Evolutionary conservation across 2,888 invertebrate genomes (phyloP).

Genomic region (Nowickia ferox): DNA sequence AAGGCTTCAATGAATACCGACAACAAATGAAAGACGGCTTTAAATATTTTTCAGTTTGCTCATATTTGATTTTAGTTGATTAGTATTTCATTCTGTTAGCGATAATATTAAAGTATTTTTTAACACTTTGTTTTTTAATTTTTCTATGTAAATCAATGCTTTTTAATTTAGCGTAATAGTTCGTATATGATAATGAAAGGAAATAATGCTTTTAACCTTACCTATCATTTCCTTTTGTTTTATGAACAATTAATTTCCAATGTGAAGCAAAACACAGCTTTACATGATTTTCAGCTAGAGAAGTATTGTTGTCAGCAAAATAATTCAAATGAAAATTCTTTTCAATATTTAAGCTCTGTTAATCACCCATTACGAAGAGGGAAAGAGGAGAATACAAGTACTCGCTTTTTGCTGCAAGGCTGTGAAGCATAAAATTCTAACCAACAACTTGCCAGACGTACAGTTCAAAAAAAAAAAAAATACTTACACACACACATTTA

Average conservation of each 20-base stretch:
- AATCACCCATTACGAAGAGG: neutral
- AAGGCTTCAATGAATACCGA: no score
- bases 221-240: neutral
- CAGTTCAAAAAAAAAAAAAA: neutral
- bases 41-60: neutral
- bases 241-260: conserved; percentile 10
- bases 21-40: no score
- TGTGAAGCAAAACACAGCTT: neutral
- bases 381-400: neutral
- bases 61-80: no score
- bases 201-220: neutral
- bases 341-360: conserved; percentile 11
- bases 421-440: conserved; percentile 33
- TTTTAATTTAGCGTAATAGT: neutral
- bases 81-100: no score
- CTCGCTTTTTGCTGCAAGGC: conserved; percentile 11
- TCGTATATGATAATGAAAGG: neutral
- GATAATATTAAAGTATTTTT: no score
- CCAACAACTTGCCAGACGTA: conserved; percentile 45
- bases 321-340: conserved; percentile 25
- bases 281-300: neutral
- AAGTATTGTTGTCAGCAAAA: neutral
- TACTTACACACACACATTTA: neutral
- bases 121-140: no score
- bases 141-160: neutral